Percentiles rank a stretch among this genome's conserved stretches.
Evolutionary conservation across 1,140 invertebrate genomes (phyloP).

Genomic region (Aricia agestis): DNA sequence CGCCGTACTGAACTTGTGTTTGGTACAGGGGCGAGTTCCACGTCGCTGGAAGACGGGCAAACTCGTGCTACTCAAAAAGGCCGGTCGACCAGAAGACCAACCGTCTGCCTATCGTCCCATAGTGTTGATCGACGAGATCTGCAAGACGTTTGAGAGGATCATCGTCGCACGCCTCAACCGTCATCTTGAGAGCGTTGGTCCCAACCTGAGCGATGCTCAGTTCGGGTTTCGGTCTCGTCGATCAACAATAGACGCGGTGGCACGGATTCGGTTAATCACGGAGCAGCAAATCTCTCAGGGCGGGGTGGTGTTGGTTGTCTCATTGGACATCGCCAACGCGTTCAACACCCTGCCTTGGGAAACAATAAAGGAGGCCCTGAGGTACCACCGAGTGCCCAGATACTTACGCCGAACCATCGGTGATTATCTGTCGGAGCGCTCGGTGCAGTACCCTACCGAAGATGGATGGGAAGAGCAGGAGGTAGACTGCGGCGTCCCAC

Average conservation of each 20-base stretch:
- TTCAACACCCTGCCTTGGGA: conserved; percentile 11
- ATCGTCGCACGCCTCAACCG: background rate
- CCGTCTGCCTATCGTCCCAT: background rate
- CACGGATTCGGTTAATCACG: background rate
- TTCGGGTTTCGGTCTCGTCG: background rate
- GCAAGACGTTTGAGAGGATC: background rate
- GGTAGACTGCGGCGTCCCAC: no score
- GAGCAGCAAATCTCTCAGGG: background rate
- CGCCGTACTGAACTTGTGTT: background rate
- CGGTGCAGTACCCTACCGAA: no score
- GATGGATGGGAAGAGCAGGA: no score
- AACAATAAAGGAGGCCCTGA: background rate
- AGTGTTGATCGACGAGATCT: background rate
- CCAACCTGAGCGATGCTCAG: background rate
- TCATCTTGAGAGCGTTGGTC: background rate
- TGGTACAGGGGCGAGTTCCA: background rate
- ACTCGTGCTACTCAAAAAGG: background rate
- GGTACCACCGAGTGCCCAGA: background rate
- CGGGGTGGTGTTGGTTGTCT: conserved; percentile 1
- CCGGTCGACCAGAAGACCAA: background rate
- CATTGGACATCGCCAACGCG: background rate
- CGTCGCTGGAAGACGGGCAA: background rate
- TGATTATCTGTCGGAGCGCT: background rate
- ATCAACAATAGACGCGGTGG: background rate
- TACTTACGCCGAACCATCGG: background rate